Percentiles rank a stretch among this genome's conserved stretches.
These are phyloP conservation scores for Intellagama lesueurii DNA, from an alignment of 2,797 vertebrate species.

Conservation along the genomic window DNA sequence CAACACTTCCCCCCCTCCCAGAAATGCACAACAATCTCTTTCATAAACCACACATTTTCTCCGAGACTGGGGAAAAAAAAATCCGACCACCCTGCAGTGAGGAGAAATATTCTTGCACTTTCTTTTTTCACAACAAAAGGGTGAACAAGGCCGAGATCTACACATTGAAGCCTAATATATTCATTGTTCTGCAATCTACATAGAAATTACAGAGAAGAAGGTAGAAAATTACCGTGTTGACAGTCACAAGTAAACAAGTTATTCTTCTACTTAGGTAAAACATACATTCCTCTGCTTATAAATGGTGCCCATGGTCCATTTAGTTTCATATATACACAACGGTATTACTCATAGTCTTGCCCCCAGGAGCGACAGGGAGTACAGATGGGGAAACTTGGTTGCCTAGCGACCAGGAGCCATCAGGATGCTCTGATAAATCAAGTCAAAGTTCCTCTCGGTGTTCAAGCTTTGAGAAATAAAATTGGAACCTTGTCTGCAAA, in stretches of 20 bases:
- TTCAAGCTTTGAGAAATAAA: conserved; percentile 70
- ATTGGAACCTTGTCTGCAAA: conserved; percentile 64
- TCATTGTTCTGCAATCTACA: conserved; percentile 48
- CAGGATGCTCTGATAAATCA: conserved; percentile 76
- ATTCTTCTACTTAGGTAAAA: conserved; percentile 35
- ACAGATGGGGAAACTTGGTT: conserved; percentile 70
- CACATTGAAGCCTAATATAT: background rate
- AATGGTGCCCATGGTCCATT: conserved; percentile 77
- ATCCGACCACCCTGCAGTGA: too few relatives aligned
- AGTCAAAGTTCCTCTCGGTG: conserved; percentile 78
- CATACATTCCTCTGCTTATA: conserved; percentile 53
- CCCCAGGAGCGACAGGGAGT: conserved; percentile 73
- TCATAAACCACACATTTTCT: too few relatives aligned
- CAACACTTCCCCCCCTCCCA: too few relatives aligned
- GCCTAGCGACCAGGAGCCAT: conserved; percentile 76
- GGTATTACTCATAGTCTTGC: conserved; percentile 74
- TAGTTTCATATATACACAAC: conserved; percentile 77
- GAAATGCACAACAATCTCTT: too few relatives aligned
- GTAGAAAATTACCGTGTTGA: conserved; percentile 38
- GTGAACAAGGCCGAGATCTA: too few relatives aligned
- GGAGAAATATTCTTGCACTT: too few relatives aligned
- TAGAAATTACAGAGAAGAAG: conserved; percentile 29
- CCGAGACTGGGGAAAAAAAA: too few relatives aligned
- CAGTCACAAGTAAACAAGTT: conserved; percentile 50
- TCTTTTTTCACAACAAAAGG: too few relatives aligned